These are phyloP conservation scores for Mormyrus iriodes DNA, from an alignment of 2,113 vertebrate genomes.

Conservation along the genomic window DNA sequence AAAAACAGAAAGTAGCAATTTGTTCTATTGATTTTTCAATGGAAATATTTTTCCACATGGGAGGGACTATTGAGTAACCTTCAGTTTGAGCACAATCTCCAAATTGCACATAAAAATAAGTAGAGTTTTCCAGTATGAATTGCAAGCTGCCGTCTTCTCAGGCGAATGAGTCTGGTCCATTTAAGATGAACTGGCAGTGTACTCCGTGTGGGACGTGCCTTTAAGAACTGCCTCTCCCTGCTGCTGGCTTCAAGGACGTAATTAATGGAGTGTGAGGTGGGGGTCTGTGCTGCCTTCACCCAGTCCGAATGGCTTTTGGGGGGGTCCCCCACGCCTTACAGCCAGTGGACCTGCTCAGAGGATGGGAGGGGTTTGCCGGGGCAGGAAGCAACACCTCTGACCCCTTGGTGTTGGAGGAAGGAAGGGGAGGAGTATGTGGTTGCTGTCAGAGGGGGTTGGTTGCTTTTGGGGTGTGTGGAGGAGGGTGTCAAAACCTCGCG, in stretches of 20 bases:
- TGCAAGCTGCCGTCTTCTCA: not conserved
- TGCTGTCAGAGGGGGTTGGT: not conserved
- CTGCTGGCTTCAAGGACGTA: not conserved
- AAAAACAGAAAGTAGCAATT: not conserved
- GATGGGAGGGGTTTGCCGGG: slow-evolving; percentile 34
- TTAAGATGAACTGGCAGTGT: not conserved
- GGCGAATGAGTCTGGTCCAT: not conserved
- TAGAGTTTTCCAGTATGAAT: not conserved
- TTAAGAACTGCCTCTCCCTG: not conserved
- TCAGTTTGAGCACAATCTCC: not conserved
- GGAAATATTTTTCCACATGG: not conserved
- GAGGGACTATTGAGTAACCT: not conserved
- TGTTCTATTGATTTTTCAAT: slow-evolving; percentile 7
- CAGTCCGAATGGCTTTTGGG: not conserved
- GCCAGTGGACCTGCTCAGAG: not conserved
- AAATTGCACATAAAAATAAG: not conserved
- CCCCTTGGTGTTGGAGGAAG: slow-evolving; percentile 43
- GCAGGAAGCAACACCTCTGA: slow-evolving; percentile 49
- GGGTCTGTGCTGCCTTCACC: not conserved
- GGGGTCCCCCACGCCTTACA: not conserved
- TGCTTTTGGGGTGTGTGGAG: slow-evolving; percentile 23
- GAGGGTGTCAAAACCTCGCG: not conserved
- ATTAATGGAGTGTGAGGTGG: not conserved
- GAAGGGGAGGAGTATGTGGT: slow-evolving; percentile 51
- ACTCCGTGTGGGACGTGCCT: not conserved